phyloP scores from a whole-genome alignment of 2,888 invertebrate species.

The Zygaena filipendulae region DNA sequence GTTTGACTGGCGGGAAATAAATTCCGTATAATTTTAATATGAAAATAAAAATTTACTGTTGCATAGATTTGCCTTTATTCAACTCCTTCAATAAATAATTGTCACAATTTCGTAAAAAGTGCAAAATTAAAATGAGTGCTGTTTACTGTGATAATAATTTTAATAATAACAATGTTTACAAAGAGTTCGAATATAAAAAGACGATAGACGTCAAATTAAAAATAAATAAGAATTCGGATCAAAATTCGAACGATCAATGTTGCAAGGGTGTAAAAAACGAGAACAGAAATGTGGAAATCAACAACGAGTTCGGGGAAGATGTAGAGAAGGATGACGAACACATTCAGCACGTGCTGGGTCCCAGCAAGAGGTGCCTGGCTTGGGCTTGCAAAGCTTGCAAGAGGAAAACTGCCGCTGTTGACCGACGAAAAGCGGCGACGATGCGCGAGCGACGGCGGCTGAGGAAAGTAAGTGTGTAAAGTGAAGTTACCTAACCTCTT shows the following conservation, averaged over 20 bases:
- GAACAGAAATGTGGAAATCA: conserved; percentile 23
- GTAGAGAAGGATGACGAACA: conserved; percentile 37
- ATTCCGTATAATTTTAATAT: too few relatives aligned
- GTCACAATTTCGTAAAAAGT: conserved; percentile 14
- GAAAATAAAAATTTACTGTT: too few relatives aligned
- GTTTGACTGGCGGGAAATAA: too few relatives aligned
- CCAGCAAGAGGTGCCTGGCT: conserved; percentile 83
- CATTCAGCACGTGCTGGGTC: conserved; percentile 60
- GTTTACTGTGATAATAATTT: conserved; percentile 8
- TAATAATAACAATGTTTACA: conserved; percentile 26
- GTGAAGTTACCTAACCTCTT: conserved; percentile 3
- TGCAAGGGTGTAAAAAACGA: conserved; percentile 42
- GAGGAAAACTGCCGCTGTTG: conserved; percentile 94
- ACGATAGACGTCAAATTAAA: conserved; percentile 21
- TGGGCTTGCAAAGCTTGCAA: conserved; percentile 99
- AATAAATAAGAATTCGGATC: conserved; percentile 14
- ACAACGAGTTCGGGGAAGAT: conserved; percentile 21
- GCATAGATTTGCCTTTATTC: too few relatives aligned
- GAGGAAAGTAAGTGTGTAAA: conserved; percentile 79
- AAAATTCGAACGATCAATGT: conserved; percentile 22
- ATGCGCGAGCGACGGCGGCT: conserved; percentile 92
- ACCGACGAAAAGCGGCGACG: conserved; percentile 97
- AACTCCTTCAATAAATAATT: too few relatives aligned
- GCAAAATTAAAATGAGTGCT: conserved; percentile 28
- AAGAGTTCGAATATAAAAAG: conserved; percentile 30